Base-by-base conservation (phyloP, 2,797 vertebrate genomes). In the Decapterus maruadsi region DNA sequence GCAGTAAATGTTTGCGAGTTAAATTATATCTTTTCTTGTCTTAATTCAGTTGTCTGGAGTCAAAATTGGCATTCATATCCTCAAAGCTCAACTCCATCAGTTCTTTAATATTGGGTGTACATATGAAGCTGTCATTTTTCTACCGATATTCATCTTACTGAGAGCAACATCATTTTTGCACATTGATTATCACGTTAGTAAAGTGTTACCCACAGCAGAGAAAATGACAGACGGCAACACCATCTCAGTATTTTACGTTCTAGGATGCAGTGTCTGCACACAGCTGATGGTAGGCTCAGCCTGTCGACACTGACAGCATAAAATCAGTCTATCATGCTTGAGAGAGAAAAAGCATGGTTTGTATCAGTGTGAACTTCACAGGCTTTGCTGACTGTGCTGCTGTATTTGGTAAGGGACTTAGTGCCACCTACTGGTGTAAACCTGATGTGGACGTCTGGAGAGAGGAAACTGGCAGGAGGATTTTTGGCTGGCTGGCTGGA, bases 381-480 rank as follows among this genome's bases (percentile, higher is more conserved):
- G 42, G 40, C 4, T 9, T 53, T 34, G 29, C 10, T 77, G 57
- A 43, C 19, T 3, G n/a, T 56, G 36, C 36, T 6, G 40, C 57
- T 64, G 68, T 60, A 67, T 72, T 45, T 63, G 67, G 26, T 62
- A 8, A 86, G 78, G 68, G 22, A 78, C 66, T 55, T 88, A 57
- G 67, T 86, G 87, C 91, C 93, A 89, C 87, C 93, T 94, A 67
- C 90, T 93, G 93, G 91, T 80, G 26, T 19, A 81, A 58, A 75
- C 57, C 60, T 80, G 73, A 77, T 70, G 50, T 71, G 54, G 40
- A 4, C 56, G 29, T 73, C 58, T 63, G 40, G 20, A 59, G 29
- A 65, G n/a, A 73, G 46, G 12, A 58, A 80, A 73, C 54, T 75
- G 40, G n/a, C 51, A 68, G 55, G 13, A 63, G 6, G 56, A 77